These are phyloP conservation scores for Trichoplusia ni DNA, from an alignment of 1,140 invertebrate genomes.

Conservation along the genomic window DNA sequence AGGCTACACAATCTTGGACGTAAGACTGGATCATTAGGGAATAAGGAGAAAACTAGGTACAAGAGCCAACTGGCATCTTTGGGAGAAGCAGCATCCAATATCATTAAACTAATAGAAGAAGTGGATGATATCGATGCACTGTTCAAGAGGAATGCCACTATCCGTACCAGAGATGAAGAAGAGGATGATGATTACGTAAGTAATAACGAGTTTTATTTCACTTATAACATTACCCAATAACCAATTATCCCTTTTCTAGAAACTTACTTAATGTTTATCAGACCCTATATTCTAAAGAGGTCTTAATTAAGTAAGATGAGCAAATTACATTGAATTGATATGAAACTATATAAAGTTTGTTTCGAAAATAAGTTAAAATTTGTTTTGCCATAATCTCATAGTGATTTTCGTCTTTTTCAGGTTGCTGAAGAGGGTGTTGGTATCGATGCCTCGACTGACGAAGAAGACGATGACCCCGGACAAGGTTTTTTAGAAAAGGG, in stretches of 20 bases:
- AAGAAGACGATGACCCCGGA: slow-evolving; percentile 48
- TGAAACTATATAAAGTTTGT: too few relatives aligned
- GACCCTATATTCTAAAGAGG: too few relatives aligned
- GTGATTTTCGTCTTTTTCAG: slow-evolving; percentile 44
- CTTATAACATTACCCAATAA: too few relatives aligned
- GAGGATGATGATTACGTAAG: slow-evolving; percentile 77
- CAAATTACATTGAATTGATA: too few relatives aligned
- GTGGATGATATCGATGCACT: slow-evolving; percentile 65
- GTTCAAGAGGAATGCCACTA: slow-evolving; percentile 55
- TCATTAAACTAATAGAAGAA: slow-evolving; percentile 68
- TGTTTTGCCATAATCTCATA: too few relatives aligned
- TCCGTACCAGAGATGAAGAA: slow-evolving; percentile 48
- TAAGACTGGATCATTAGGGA: slow-evolving; percentile 53
- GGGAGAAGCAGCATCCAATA: slow-evolving; percentile 65
- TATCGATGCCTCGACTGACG: slow-evolving; percentile 69
- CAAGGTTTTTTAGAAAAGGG: slow-evolving; percentile 78
- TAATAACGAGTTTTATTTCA: slow-evolving; percentile 33
- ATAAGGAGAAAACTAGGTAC: slow-evolving; percentile 56
- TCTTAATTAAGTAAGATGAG: too few relatives aligned
- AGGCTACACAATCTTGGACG: slow-evolving; percentile 63
- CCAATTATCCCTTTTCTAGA: too few relatives aligned
- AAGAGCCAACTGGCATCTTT: slow-evolving; percentile 57
- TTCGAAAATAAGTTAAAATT: too few relatives aligned
- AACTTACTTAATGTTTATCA: too few relatives aligned
- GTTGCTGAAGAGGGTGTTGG: slow-evolving; percentile 80